phyloP scores from a whole-genome alignment of 2,797 vertebrate genomes.

The Eleutherodactylus coqui region DNA sequence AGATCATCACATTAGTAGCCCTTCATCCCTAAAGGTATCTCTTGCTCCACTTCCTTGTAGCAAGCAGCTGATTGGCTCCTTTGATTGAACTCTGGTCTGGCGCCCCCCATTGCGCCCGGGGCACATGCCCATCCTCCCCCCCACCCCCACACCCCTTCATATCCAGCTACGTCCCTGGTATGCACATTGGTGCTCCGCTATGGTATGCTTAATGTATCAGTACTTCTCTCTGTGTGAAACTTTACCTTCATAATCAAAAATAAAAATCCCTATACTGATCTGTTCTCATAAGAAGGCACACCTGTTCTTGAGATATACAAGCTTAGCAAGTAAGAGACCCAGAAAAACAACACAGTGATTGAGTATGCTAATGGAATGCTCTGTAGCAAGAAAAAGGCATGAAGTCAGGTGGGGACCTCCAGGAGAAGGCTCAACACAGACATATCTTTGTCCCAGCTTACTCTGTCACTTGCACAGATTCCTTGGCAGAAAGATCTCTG shows the following conservation, averaged over 20 bases:
- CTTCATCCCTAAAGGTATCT: too few species aligned
- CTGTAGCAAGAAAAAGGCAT: conserved; percentile 24
- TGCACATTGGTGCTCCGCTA: background rate
- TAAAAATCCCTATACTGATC: conserved; percentile 5
- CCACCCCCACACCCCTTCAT: too few species aligned
- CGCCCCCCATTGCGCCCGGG: too few species aligned
- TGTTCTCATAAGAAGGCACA: background rate
- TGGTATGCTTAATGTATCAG: background rate
- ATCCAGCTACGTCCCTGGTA: too few species aligned
- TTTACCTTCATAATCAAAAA: background rate
- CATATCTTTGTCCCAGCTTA: conserved; percentile 53
- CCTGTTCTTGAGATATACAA: conserved; percentile 43
- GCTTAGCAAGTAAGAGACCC: conserved; percentile 40
- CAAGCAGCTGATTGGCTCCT: too few species aligned
- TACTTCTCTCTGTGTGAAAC: background rate
- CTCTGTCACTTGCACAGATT: conserved; percentile 51
- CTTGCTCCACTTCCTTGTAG: too few species aligned
- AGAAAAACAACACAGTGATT: conserved; percentile 1
- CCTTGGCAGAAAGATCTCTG: conserved; percentile 52
- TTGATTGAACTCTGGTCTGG: too few species aligned
- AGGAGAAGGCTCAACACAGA: conserved; percentile 34
- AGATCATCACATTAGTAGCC: too few species aligned
- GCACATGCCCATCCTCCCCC: too few species aligned
- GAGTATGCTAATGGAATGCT: background rate
- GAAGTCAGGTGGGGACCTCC: conserved; percentile 27